phyloP scores from a whole-genome alignment of 2,888 invertebrate species.

The Xanthorhoe spadicearia region DNA sequence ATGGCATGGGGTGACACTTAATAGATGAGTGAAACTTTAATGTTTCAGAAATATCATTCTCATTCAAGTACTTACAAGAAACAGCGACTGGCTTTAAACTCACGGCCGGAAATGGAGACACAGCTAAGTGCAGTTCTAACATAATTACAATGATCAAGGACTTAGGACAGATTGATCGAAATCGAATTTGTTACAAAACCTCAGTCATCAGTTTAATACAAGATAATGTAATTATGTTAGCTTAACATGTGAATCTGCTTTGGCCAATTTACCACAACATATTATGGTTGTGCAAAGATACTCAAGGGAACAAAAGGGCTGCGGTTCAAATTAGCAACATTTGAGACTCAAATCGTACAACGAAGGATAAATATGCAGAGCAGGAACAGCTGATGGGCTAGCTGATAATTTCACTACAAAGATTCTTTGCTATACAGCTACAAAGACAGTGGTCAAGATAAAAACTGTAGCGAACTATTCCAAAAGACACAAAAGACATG shows the following conservation, averaged over 20 bases:
- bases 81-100: background rate
- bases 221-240: too few relatives aligned
- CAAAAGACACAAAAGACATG: background rate
- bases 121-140: background rate
- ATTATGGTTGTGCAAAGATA: background rate
- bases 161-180: background rate
- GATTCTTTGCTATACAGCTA: background rate
- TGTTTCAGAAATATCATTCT: background rate
- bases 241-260: too few relatives aligned
- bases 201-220: too few relatives aligned
- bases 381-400: background rate
- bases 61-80: background rate
- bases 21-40: background rate
- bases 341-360: background rate
- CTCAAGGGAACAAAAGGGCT: background rate
- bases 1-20: slow-evolving; percentile 13
- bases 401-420: background rate
- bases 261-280: background rate
- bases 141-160: background rate
- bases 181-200: background rate
- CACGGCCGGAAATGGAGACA: background rate
- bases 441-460: background rate
- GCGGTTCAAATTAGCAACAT: background rate
- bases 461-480: background rate
- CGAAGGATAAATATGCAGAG: background rate